phyloP scores from a whole-genome alignment of 1,140 invertebrate genomes.

The Hestina assimilis region DNA sequence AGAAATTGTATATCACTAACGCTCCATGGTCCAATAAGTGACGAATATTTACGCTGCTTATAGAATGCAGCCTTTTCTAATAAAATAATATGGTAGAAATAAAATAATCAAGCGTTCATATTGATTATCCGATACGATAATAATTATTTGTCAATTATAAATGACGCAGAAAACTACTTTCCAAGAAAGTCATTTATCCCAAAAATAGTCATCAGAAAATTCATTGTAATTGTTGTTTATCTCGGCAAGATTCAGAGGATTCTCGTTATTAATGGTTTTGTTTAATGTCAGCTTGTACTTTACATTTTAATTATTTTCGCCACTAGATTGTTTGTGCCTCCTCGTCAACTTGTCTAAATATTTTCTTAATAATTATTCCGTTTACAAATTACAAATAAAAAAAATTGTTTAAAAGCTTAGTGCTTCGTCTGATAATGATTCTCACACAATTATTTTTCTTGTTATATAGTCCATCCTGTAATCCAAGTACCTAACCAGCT shows the following conservation, averaged over 20 bases:
- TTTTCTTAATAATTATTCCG: too few species aligned
- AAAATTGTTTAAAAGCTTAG: neutral
- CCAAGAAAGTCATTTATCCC: constrained; percentile 23
- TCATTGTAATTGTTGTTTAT: constrained; percentile 62
- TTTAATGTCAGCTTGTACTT: constrained; percentile 52
- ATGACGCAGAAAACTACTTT: neutral
- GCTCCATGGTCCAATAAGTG: too few species aligned
- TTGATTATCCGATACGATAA: too few species aligned
- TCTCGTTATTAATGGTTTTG: constrained; percentile 68
- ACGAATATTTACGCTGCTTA: too few species aligned
- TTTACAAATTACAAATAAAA: too few species aligned
- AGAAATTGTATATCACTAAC: too few species aligned
- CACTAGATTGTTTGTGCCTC: constrained; percentile 1
- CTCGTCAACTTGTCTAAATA: neutral
- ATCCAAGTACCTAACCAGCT: constrained; percentile 94
- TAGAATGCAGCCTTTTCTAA: too few species aligned
- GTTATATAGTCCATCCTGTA: constrained; percentile 90
- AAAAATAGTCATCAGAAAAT: constrained; percentile 47
- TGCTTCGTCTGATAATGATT: neutral
- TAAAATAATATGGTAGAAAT: too few species aligned
- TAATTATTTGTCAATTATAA: too few species aligned
- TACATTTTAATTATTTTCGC: constrained; percentile 60
- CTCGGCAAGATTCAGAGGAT: constrained; percentile 55
- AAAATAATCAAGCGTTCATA: too few species aligned
- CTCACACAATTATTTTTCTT: neutral